Evolutionary conservation across 2,888 invertebrate genomes (phyloP).

Genomic region (Leptopterna dolabrata): DNA sequence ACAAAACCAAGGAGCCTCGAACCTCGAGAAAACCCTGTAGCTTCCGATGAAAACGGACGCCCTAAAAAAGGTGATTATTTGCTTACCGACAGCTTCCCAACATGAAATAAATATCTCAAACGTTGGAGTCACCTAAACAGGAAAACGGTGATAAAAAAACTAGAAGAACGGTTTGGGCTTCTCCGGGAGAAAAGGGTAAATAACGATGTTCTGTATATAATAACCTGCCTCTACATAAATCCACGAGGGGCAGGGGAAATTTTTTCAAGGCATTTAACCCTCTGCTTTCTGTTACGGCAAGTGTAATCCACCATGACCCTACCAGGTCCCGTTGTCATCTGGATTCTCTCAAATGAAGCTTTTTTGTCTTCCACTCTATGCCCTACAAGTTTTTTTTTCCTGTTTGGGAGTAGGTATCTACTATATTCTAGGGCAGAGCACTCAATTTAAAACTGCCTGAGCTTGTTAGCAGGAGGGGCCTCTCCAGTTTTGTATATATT

Average conservation of each 20-base stretch:
- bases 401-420: neutral
- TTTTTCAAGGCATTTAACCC: slow-evolving; percentile 2
- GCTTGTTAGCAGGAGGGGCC: neutral
- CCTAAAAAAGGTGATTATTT: slow-evolving; percentile 43
- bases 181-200: slow-evolving; percentile 7
- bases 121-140: slow-evolving; percentile 47
- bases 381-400: neutral
- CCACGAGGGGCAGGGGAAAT: slow-evolving; percentile 2
- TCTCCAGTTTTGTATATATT: neutral
- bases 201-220: slow-evolving; percentile 48
- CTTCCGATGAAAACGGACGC: neutral
- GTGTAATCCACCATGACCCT: slow-evolving; percentile 14
- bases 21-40: neutral
- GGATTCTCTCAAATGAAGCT: slow-evolving; percentile 4
- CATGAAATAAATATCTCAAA: slow-evolving; percentile 39
- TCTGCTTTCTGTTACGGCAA: slow-evolving; percentile 22
- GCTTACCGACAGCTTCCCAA: slow-evolving; percentile 47
- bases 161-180: neutral
- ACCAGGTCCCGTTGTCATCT: slow-evolving; percentile 1
- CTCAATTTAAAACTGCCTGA: neutral
- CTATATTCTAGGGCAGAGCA: neutral
- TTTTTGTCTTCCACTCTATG: neutral
- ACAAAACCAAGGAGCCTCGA: neutral
- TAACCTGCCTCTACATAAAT: slow-evolving; percentile 54
- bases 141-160: slow-evolving; percentile 45